Base-by-base conservation (phyloP, 1,140 invertebrate genomes). In the Chironomus striatipennis region DNA sequence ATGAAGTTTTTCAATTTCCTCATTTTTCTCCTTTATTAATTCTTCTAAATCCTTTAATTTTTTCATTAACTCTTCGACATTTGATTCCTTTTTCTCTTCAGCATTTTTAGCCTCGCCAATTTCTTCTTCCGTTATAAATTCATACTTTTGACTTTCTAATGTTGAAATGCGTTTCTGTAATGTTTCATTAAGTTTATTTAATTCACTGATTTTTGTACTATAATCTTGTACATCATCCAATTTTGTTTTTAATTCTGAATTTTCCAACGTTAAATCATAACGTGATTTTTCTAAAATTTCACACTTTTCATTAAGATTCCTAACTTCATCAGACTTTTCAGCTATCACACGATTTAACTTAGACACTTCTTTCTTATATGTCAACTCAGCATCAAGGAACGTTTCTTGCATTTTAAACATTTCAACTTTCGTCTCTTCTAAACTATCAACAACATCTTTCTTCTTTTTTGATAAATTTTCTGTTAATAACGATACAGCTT, bases 351-450 rank as follows among this genome's bases (percentile, higher is more conserved):
- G 79, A 47, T 84, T 75, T 75, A 92, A 79, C 76, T 86, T 84
- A 47, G 83, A 80, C 78, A 88, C 90, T 80, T 93, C 90, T 75
- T 86, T 83, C 78, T 89, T 90, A 83, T 91, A 88, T 75, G 90
- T 87, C 65, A 82, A 82, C 83, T 94, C 92, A 79, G 90, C 85
- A 4, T 85, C 83, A 10, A 90, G 83, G 83, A 93, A 93, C 81
- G 90, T 89, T 78, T 89, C 86, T 78, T 93, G 92, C 90, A 93
- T 92, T 77, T 88, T 85, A 81, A 88, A 86, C 89, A 93, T 92
- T 82, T 93, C 88, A 76, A 90, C 87, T 81, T 91, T 90, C 10
- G 90, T 91, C 77, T 92, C 91, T 79, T 93, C 91, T 67, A 93
- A 82, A 75, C 88, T 86, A 78, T 90, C 87, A 72, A 92, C 79